Evolutionary conservation across 2,797 vertebrate species (phyloP).

Genomic region (Jordanella pulchra): DNA sequence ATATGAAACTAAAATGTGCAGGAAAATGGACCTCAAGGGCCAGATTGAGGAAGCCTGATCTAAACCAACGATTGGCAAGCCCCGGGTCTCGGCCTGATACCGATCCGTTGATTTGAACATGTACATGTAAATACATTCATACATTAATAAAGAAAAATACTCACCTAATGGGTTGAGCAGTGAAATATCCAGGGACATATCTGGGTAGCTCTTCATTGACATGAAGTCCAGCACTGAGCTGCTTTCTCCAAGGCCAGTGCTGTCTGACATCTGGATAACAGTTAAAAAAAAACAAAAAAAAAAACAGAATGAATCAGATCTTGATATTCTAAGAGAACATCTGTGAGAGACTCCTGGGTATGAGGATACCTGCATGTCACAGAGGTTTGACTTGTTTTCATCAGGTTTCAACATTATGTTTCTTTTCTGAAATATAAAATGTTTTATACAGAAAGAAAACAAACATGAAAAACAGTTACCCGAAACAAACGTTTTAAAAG

Average conservation of each 20-base stretch:
- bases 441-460: neutral
- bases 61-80: neutral
- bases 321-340: neutral
- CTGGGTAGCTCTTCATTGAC: conserved; percentile 90
- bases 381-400: conserved; percentile 85
- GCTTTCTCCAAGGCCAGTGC: conserved; percentile 79
- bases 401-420: conserved; percentile 85
- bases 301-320: neutral
- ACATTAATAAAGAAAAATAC: conserved; percentile 16
- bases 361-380: conserved; percentile 78
- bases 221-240: conserved; percentile 91
- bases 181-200: conserved; percentile 93
- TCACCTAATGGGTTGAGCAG: conserved; percentile 91
- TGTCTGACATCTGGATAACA: conserved; percentile 81
- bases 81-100: too few species aligned
- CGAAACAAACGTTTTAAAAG: neutral
- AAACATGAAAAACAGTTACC: neutral
- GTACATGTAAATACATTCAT: neutral
- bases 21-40: too few species aligned
- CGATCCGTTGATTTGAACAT: too few species aligned
- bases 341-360: neutral
- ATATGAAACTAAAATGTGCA: too few species aligned
- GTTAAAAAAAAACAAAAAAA: conserved; percentile 8
- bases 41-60: too few species aligned
- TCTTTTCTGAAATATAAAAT: conserved; percentile 84